Evolutionary conservation across 2,888 invertebrate species (phyloP).

Genomic region (Criorhina ranunculi): DNA sequence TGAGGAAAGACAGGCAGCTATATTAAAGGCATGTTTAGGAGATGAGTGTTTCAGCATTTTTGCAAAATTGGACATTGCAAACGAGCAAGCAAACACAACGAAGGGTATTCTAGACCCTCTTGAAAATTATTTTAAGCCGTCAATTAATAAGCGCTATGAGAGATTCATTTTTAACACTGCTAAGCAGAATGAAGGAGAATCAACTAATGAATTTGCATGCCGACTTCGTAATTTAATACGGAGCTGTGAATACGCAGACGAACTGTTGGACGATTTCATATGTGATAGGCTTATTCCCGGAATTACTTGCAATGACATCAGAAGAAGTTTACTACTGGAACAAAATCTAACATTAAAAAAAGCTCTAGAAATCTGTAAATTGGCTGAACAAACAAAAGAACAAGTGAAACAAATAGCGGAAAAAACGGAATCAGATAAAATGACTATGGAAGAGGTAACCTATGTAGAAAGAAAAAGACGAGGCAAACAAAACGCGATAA

Average conservation of each 20-base stretch:
- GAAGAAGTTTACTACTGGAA: background rate
- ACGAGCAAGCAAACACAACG: background rate
- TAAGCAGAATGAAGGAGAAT: conserved; percentile 20
- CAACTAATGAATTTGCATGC: conserved; percentile 1
- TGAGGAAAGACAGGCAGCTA: conserved; percentile 26
- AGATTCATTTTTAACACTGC: conserved; percentile 35
- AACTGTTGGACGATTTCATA: conserved; percentile 6
- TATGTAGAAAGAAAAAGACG: conserved; percentile 20
- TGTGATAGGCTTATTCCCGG: conserved; percentile 6
- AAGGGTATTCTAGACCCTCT: background rate
- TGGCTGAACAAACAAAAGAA: conserved; percentile 21
- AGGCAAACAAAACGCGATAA: background rate
- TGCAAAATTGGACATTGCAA: conserved; percentile 18
- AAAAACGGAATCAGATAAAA: background rate
- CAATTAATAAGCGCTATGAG: conserved; percentile 34
- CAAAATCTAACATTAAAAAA: conserved; percentile 4
- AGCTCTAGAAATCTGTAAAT: conserved; percentile 29
- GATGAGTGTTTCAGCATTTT: conserved; percentile 29
- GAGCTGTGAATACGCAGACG: conserved; percentile 7
- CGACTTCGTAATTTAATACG: conserved; percentile 8
- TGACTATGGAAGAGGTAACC: conserved; percentile 1
- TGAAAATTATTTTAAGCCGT: conserved; percentile 24
- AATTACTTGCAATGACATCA: conserved; percentile 11
- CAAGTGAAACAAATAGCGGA: conserved; percentile 5
- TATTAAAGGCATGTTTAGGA: conserved; percentile 27